Evolutionary conservation across 1,140 invertebrate species (phyloP).

Genomic region (Schlechtendalia chinensis): DNA sequence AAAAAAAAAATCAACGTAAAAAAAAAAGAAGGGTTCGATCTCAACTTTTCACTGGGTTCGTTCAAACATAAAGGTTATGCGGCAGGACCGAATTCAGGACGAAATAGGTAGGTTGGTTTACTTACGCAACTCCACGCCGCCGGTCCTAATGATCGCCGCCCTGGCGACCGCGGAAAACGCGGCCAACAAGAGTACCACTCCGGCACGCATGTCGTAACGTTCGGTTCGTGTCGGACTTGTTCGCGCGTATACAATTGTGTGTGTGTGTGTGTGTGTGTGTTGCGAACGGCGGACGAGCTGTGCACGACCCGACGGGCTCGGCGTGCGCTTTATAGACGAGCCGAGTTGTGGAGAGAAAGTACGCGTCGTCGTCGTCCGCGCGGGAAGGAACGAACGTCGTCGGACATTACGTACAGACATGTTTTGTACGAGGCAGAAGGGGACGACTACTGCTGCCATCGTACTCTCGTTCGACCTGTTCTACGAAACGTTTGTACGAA

Average conservation of each 20-base stretch:
- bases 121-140: constrained; percentile 31
- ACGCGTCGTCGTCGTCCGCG: no score
- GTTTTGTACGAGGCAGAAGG: background rate
- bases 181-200: background rate
- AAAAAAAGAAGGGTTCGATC: no score
- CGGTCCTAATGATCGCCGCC: constrained; percentile 1
- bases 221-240: background rate
- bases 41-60: no score
- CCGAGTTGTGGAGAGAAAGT: background rate
- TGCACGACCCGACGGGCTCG: background rate
- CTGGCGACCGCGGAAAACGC: constrained; percentile 20
- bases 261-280: background rate
- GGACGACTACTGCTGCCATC: no score
- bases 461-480: no score
- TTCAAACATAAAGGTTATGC: no score
- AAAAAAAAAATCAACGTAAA: no score
- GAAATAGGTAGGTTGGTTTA: background rate
- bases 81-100: no score
- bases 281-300: background rate
- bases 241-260: background rate
- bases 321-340: constrained; percentile 9
- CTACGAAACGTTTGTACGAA: no score
- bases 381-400: background rate
- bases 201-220: constrained; percentile 1
- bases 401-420: background rate